phyloP scores from a whole-genome alignment of 2,888 invertebrate genomes.

The Anoplius nigerrimus region DNA sequence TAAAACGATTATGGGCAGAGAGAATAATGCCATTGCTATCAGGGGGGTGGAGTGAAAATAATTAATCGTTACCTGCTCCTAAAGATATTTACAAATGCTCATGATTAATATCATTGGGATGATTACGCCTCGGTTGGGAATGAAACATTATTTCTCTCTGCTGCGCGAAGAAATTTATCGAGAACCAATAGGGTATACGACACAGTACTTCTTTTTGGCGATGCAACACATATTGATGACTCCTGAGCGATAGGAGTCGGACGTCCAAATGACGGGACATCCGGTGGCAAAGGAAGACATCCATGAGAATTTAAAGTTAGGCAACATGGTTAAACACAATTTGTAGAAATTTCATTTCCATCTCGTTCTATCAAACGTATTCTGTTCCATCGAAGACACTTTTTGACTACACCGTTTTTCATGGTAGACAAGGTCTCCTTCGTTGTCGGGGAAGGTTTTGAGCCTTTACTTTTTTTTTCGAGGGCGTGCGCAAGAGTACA shows the following conservation, averaged over 20 bases:
- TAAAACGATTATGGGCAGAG: neutral
- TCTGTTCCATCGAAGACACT: conserved; percentile 36
- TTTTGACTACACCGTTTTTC: conserved; percentile 24
- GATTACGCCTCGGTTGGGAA: neutral
- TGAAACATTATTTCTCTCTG: conserved; percentile 18
- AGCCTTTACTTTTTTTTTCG: conserved; percentile 18
- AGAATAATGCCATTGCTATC: neutral
- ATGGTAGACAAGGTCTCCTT: conserved; percentile 29
- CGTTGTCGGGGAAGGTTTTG: conserved; percentile 30
- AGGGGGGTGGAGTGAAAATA: too few species aligned
- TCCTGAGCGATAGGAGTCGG: conserved; percentile 32
- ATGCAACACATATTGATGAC: conserved; percentile 62
- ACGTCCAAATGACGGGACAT: conserved; percentile 27
- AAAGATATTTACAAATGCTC: too few species aligned
- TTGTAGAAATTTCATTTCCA: conserved; percentile 10
- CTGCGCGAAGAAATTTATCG: conserved; percentile 22
- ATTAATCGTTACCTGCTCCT: too few species aligned
- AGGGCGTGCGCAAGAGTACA: conserved; percentile 1
- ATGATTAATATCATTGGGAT: too few species aligned
- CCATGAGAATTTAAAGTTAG: conserved; percentile 37
- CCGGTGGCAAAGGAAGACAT: conserved; percentile 50
- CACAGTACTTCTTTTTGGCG: conserved; percentile 68
- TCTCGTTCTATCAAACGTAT: conserved; percentile 22
- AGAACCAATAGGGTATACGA: conserved; percentile 59
- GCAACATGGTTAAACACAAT: conserved; percentile 41